These are phyloP conservation scores for Ecdyonurus torrentis DNA, from an alignment of 2,888 invertebrate species.

Conservation along the genomic window DNA sequence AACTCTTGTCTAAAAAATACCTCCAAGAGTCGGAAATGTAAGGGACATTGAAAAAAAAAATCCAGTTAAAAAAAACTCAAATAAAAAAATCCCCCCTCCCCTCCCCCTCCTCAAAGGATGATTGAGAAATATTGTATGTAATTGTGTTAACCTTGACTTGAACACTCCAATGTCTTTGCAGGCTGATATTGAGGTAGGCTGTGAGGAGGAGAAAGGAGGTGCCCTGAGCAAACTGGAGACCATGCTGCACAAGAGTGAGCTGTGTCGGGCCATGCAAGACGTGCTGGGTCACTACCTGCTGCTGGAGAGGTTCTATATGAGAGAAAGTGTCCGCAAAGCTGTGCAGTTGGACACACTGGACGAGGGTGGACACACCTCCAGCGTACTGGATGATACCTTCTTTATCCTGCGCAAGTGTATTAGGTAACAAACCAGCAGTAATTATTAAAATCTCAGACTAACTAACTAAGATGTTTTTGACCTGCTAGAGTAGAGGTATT, in stretches of 20 bases:
- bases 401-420: constrained; percentile 93
- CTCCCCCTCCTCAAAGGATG: too few relatives aligned
- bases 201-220: constrained; percentile 15
- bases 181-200: constrained; percentile 18
- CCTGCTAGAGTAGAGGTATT: too few relatives aligned
- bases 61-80: too few relatives aligned
- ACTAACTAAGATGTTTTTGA: too few relatives aligned
- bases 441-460: too few relatives aligned
- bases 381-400: constrained; percentile 94
- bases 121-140: too few relatives aligned
- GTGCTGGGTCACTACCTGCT: constrained; percentile 74
- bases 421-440: too few relatives aligned
- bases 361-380: constrained; percentile 45
- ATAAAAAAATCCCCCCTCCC: too few relatives aligned
- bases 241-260: constrained; percentile 50
- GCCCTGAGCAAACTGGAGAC: constrained; percentile 38
- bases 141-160: too few relatives aligned
- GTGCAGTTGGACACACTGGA: constrained; percentile 52
- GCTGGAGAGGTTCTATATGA: constrained; percentile 88
- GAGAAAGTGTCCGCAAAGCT: constrained; percentile 87
- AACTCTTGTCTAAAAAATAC: too few relatives aligned
- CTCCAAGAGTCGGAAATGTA: too few relatives aligned
- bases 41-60: too few relatives aligned
- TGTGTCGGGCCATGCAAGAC: constrained; percentile 64
- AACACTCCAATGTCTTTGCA: constrained; percentile 11